These are phyloP conservation scores for Drosophila pseudotalamancana DNA, from an alignment of 2,888 invertebrate genomes.

Conservation along the genomic window DNA sequence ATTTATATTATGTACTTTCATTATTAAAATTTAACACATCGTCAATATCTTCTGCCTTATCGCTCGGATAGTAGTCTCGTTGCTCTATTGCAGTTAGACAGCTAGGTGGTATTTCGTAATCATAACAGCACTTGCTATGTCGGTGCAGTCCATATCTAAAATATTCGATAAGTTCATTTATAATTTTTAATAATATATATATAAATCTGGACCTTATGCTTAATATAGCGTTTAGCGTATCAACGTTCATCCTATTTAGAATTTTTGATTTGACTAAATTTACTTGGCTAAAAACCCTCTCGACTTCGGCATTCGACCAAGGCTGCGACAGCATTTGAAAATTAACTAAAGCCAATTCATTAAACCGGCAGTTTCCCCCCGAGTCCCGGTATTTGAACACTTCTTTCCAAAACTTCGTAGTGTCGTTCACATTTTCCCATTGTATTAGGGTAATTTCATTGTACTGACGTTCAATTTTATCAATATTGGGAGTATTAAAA, in stretches of 20 bases:
- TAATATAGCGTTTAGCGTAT: not conserved
- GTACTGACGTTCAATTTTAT: too few species aligned
- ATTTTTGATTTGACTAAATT: not conserved
- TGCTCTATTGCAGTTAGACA: not conserved
- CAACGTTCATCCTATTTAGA: not conserved
- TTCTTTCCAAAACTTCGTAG: too few species aligned
- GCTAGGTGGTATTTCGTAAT: not conserved
- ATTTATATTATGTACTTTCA: not conserved
- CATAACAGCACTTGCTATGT: not conserved
- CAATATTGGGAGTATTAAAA: too few species aligned
- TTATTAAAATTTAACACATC: not conserved
- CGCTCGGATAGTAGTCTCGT: not conserved
- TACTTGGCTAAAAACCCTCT: too few species aligned
- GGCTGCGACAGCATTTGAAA: not conserved
- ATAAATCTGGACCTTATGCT: not conserved
- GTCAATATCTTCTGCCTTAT: not conserved
- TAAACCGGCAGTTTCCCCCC: too few species aligned
- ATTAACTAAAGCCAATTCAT: too few species aligned
- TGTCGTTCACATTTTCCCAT: too few species aligned
- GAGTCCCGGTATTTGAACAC: too few species aligned
- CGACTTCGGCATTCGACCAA: not conserved
- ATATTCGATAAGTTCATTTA: not conserved
- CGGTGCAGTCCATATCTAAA: not conserved
- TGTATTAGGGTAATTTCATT: too few species aligned
- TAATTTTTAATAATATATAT: too few species aligned